Base-by-base conservation (phyloP, 1,140 invertebrate genomes). In the Metopolophium dirhodum region DNA sequence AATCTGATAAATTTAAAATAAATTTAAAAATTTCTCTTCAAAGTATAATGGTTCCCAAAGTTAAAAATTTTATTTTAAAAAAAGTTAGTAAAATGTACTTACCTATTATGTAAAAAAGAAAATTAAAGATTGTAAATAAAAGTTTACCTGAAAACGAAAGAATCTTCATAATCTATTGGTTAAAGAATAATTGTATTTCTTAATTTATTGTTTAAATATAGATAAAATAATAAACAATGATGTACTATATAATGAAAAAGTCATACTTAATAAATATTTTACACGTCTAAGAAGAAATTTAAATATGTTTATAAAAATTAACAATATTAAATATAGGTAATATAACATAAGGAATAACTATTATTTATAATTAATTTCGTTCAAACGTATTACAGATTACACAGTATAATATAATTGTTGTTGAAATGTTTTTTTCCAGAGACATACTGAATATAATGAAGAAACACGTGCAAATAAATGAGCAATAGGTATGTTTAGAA, bases 401-500 rank as follows among this genome's bases (percentile, higher is more conserved):
- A 77, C 30, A 77, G 7, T 22, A 51, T 35, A 88, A 8, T n/a
- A 88, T 88, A 51, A 88, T n/a, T 23, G 35, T 35, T 88, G 7
- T 88, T 49, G 9, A n/a, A 87, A 47, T 47, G 30, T 47, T 86
- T 47, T 86, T 86, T 86, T 86, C 7, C 88, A 89, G 88, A 89
- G 2, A 54, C 37, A 30, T 89, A n/a, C n/a, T 57, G 51, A 89
- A 57, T 57, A 54, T 57, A 26, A 57, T 35, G 49, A 57, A 89
- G 49, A 37, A 89, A 57, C 22, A 30, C n/a, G 23, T 26, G 18
- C 51, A 23, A 54, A 89, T 57, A 89, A 57, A 89, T 89, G 88
- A 57, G 8, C 88, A 23, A 57, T 89, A 89, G 51, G 88, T 57
- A 89, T 57, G 35, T 57, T 89, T 89, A 89, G 49, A 89, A 51